These are phyloP conservation scores for Automeris io DNA, from an alignment of 2,888 invertebrate genomes.

Conservation along the genomic window DNA sequence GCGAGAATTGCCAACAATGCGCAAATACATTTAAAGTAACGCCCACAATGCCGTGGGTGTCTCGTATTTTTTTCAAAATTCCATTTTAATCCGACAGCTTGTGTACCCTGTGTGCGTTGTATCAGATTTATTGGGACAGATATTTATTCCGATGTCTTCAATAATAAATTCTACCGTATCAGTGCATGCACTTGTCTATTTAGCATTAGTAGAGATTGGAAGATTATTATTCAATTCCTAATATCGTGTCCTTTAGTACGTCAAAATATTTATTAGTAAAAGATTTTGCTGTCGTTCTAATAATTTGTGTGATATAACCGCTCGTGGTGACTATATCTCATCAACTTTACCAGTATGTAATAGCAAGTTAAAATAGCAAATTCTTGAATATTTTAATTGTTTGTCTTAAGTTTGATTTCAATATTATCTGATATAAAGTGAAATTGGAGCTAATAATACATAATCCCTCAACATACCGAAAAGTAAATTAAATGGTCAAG, in stretches of 20 bases:
- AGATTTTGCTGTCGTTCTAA: too few species aligned
- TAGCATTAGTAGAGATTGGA: too few species aligned
- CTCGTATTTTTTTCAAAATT: slow-evolving; percentile 55
- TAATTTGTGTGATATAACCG: too few species aligned
- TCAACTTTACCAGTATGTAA: too few species aligned
- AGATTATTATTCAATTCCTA: too few species aligned
- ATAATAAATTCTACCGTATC: slow-evolving; percentile 8
- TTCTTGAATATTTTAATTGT: slow-evolving; percentile 5
- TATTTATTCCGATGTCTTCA: slow-evolving; percentile 16
- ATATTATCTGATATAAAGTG: too few species aligned
- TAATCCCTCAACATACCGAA: slow-evolving; percentile 2
- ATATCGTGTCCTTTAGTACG: too few species aligned
- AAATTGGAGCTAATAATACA: too few species aligned
- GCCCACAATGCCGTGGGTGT: slow-evolving; percentile 49
- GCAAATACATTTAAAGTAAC: slow-evolving; percentile 61
- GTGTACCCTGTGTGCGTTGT: slow-evolving; percentile 31
- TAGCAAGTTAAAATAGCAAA: too few species aligned
- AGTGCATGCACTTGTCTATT: not conserved
- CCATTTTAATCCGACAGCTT: slow-evolving; percentile 44
- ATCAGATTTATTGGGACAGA: slow-evolving; percentile 43
- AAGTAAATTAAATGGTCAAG: slow-evolving; percentile 5
- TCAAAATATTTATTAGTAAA: too few species aligned
- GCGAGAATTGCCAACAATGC: slow-evolving; percentile 61
- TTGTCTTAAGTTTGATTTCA: too few species aligned
- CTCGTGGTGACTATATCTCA: too few species aligned